A percentile compares a stretch with the other conserved stretches of the same genome.
These are phyloP conservation scores for Andinoacara biseriatus DNA, from an alignment of 2,113 vertebrate species.

Conservation along the genomic window DNA sequence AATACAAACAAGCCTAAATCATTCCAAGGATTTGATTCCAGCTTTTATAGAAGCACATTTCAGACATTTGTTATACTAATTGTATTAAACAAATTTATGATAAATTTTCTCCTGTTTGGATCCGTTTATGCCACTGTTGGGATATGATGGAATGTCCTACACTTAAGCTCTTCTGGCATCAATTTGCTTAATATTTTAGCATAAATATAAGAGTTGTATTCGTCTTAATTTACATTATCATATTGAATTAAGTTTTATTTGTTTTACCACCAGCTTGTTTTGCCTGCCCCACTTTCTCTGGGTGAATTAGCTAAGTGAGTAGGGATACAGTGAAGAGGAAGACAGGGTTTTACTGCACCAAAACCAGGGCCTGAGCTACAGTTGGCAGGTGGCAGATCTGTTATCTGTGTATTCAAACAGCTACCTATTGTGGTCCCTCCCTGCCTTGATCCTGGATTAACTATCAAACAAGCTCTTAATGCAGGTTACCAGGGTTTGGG, in stretches of 20 bases:
- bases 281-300: conserved; percentile 56
- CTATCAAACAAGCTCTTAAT: conserved; percentile 77
- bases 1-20: not conserved
- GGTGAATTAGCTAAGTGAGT: conserved; percentile 35
- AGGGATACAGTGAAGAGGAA: conserved; percentile 22
- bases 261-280: not conserved
- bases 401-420: conserved; percentile 70
- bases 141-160: conserved; percentile 57
- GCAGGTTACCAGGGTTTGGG: conserved; percentile 75
- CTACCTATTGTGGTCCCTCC: conserved; percentile 70
- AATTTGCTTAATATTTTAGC: conserved; percentile 53
- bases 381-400: conserved; percentile 76
- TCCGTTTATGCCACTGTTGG: not conserved
- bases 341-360: conserved; percentile 30
- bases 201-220: conserved; percentile 31
- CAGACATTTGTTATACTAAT: not conserved
- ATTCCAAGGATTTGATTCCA: not conserved
- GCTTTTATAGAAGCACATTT: not conserved
- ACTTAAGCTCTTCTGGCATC: conserved; percentile 33
- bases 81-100: not conserved
- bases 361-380: conserved; percentile 42
- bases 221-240: conserved; percentile 57
- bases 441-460: conserved; percentile 83
- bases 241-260: conserved; percentile 32
- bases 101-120: not conserved